phyloP scores from a whole-genome alignment of 2,113 vertebrate species.

The Urocolius indicus region DNA sequence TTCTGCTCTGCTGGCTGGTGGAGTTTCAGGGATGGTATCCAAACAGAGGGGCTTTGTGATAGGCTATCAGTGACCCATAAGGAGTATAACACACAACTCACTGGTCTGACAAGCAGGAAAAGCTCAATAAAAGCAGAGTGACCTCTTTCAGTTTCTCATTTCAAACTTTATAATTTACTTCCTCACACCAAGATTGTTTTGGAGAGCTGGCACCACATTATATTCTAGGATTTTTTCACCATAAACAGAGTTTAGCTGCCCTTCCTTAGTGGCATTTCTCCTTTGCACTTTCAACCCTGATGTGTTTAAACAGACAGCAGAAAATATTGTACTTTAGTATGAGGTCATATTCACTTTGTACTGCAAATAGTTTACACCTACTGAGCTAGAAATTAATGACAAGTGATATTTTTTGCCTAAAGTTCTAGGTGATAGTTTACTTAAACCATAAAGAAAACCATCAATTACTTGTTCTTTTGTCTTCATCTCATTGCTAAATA shows the following conservation, averaged over 20 bases:
- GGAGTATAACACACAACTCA: slow-evolving; percentile 68
- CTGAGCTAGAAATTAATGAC: not conserved
- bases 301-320: not conserved
- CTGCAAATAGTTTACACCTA: not conserved
- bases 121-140: slow-evolving; percentile 75
- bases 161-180: slow-evolving; percentile 66
- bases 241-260: not conserved
- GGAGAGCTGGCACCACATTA: slow-evolving; percentile 2
- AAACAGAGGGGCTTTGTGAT: slow-evolving; percentile 96
- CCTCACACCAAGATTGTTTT: slow-evolving; percentile 60
- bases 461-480: not conserved
- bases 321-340: not conserved
- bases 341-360: not conserved
- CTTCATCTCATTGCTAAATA: not conserved
- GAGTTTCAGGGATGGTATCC: slow-evolving; percentile 60
- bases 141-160: slow-evolving; percentile 75
- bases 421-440: not conserved
- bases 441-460: not conserved
- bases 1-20: slow-evolving; percentile 80
- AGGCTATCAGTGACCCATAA: slow-evolving; percentile 82
- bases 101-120: slow-evolving; percentile 80
- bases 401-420: not conserved
- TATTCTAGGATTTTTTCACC: not conserved
- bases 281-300: not conserved
- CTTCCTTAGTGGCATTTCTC: slow-evolving; percentile 29